Base-by-base conservation (phyloP, 2,113 vertebrate species). In the Pardalotus punctatus region DNA sequence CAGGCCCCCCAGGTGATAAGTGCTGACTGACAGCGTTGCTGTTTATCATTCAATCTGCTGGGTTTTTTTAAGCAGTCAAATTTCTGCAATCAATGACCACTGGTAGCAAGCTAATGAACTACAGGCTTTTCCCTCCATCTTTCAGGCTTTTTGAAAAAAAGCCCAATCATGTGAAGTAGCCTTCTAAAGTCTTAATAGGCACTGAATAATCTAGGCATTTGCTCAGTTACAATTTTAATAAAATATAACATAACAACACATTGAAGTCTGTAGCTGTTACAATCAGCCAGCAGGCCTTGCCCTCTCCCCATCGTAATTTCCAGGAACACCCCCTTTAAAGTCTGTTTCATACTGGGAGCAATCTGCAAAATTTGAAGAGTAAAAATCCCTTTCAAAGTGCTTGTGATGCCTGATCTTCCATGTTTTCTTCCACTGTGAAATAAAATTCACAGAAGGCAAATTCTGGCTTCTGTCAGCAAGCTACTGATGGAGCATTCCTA, bases 11-110 rank as follows among this genome's bases (percentile, higher is more conserved):
- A 5, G 16, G 35, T 0, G 0, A 1, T 12, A 20, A 54, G 15
- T 3, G 21, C 27, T 53, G 47, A 14, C 45, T 54, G 78, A 47
- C 45, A 23, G 4, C 3, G 0, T 3, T 54, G 33, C 5, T 1
- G 7, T 11, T 60, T 42, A 15, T 53, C 38, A 43, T 29, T 12
- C 67, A 65, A 5, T 20, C 21, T 33, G 22, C 0, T 60, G 45
- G 6, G 5, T 7, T 17, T 23, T 58, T 35, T 60, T 11, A 15
- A 58, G 21, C 3, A 0, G 12, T 28, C 0, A 0, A 36, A 31
- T 24, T 50, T 73, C 40, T 57, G 31, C 69, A 53, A 25, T 76
- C 53, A 76, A 69, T 42, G 79, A 57, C 31, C 29, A 29, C 21
- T 42, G 12, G 8, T 10, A 56, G 33, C 1, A 6, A 70, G 56